phyloP scores from a whole-genome alignment of 2,888 invertebrate genomes.

The Yponomeuta evonymella region DNA sequence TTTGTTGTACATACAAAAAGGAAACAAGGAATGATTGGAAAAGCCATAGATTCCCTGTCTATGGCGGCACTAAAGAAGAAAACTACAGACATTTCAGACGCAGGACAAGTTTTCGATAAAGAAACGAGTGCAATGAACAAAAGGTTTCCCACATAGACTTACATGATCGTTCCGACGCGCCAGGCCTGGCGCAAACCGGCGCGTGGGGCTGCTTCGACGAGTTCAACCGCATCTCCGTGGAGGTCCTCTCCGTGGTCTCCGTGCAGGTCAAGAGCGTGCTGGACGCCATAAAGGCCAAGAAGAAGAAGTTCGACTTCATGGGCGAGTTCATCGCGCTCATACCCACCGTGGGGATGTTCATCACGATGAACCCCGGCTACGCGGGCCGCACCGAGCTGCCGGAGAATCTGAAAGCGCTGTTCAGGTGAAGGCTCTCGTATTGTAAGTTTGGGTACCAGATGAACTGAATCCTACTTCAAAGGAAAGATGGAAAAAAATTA shows the following conservation, averaged over 20 bases:
- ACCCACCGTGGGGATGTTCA: slow-evolving; percentile 91
- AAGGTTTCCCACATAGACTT: not conserved
- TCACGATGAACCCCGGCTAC: slow-evolving; percentile 98
- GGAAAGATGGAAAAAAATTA: too few species aligned
- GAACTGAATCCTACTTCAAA: too few species aligned
- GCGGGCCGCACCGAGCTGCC: slow-evolving; percentile 94
- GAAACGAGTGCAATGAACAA: too few species aligned
- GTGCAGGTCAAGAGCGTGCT: slow-evolving; percentile 92
- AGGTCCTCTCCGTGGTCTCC: slow-evolving; percentile 95
- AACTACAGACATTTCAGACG: too few species aligned
- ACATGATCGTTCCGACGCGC: not conserved
- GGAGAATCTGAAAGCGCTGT: slow-evolving; percentile 84
- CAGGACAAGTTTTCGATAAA: too few species aligned
- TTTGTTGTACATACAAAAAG: too few species aligned
- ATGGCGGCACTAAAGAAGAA: too few species aligned
- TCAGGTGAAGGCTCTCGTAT: slow-evolving; percentile 49
- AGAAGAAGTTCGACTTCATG: slow-evolving; percentile 87
- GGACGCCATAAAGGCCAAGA: slow-evolving; percentile 91
- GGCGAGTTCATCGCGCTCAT: slow-evolving; percentile 86
- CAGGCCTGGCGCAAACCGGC: slow-evolving; percentile 92
- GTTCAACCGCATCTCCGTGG: slow-evolving; percentile 95
- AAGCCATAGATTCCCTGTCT: too few species aligned
- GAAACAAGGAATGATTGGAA: too few species aligned
- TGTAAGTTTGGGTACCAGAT: too few species aligned
- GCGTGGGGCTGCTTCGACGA: slow-evolving; percentile 99